Evolutionary conservation across 2,113 vertebrate genomes (phyloP).

Genomic region (Engraulis encrasicolus): DNA sequence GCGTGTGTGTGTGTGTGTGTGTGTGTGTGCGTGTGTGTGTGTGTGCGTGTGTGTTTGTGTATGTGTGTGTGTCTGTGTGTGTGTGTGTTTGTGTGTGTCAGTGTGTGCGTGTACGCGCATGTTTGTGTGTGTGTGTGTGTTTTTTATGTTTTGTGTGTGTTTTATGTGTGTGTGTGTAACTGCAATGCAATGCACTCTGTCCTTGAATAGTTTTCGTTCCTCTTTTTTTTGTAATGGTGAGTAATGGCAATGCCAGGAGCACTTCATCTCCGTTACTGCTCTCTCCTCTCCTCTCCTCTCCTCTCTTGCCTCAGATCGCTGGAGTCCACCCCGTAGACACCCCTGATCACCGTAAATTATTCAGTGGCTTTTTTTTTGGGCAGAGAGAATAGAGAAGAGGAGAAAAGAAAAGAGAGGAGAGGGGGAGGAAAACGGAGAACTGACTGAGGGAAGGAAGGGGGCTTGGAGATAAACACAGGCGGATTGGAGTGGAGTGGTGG

Average conservation of each 20-base stretch:
- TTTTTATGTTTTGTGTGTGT: too few relatives aligned
- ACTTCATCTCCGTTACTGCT: neutral
- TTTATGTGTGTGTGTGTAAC: too few relatives aligned
- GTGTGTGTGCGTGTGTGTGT: too few relatives aligned
- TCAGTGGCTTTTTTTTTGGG: neutral
- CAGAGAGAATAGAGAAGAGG: neutral
- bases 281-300: neutral
- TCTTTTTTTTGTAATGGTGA: conserved; percentile 18
- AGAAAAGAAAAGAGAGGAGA: too few relatives aligned
- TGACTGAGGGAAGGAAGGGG: too few relatives aligned
- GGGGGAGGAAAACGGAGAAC: neutral
- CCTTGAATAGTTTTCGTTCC: conserved; percentile 14
- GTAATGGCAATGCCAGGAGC: conserved; percentile 7
- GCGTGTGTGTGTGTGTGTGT: too few relatives aligned
- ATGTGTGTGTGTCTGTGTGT: too few relatives aligned
- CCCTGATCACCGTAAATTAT: conserved; percentile 17
- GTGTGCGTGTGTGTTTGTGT: neutral
- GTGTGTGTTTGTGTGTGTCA: too few relatives aligned
- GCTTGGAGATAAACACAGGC: neutral
- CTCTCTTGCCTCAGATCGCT: neutral
- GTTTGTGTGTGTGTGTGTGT: too few relatives aligned
- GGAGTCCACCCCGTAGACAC: neutral
- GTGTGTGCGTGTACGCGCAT: neutral
- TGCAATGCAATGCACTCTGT: neutral
- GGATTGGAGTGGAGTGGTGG: neutral